Conservation (phyloP, 2,113 vertebrate genomes). For the Pteropus alecto region DNA sequence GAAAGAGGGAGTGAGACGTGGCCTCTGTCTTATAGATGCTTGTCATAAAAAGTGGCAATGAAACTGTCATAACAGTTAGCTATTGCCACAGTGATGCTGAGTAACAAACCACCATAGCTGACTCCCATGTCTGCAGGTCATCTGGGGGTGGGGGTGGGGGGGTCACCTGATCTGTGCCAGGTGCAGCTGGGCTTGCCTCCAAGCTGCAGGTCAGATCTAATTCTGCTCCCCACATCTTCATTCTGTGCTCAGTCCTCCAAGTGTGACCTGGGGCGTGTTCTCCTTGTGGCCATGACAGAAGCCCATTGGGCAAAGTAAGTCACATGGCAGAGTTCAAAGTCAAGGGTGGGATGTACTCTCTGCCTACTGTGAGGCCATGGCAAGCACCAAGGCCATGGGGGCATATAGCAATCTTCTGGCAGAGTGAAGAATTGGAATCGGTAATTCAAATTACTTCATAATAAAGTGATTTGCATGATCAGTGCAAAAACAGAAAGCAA, state of each 20-base stretch:
- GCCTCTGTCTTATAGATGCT: not conserved
- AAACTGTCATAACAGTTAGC: not conserved
- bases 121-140: not conserved
- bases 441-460: not conserved
- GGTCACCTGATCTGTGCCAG: not conserved
- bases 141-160: not conserved
- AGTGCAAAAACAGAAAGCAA: not conserved
- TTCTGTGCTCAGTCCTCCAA: not conserved
- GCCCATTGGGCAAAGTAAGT: not conserved
- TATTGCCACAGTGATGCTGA: not conserved
- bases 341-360: not conserved
- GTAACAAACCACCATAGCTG: not conserved
- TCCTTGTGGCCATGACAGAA: not conserved
- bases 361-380: not conserved
- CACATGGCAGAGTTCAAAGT: not conserved
- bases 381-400: not conserved
- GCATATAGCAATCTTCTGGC: not conserved
- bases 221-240: not conserved
- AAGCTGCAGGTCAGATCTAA: not conserved
- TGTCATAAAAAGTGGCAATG: not conserved
- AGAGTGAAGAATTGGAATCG: not conserved
- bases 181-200: not conserved
- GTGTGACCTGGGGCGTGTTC: no score
- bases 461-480: not conserved
- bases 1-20: not conserved